These are phyloP conservation scores for Palythoa grandis DNA, from an alignment of 92 coral and sea anemone genomes.

Conservation along the genomic window DNA sequence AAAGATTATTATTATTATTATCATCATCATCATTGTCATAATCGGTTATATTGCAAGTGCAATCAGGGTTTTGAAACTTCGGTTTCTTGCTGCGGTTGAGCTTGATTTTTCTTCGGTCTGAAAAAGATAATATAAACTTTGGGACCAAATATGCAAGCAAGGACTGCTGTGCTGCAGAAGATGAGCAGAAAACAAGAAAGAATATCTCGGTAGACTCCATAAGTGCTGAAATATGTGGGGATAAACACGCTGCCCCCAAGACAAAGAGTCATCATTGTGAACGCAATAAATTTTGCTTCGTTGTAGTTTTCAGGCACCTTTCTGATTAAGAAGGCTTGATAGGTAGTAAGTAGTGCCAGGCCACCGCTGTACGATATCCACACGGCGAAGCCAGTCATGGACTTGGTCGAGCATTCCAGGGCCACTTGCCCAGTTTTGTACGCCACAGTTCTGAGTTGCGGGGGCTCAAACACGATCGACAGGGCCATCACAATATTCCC, in stretches of 20 bases:
- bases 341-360: constrained; percentile 76
- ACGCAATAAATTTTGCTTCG: constrained; percentile 89
- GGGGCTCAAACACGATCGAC: constrained; percentile 65
- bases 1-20: no score
- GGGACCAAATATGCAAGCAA: constrained; percentile 65
- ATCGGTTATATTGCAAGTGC: neutral
- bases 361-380: constrained; percentile 78
- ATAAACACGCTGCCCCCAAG: constrained; percentile 66
- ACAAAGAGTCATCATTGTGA: constrained; percentile 85
- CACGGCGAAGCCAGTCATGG: constrained; percentile 59
- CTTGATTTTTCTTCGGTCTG: constrained; percentile 68
- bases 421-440: constrained; percentile 50
- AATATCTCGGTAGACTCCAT: constrained; percentile 61
- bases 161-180: constrained; percentile 59
- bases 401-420: constrained; percentile 58
- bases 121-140: constrained; percentile 67
- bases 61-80: constrained; percentile 11
- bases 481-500: constrained; percentile 53
- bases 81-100: constrained; percentile 26
- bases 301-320: constrained; percentile 93
- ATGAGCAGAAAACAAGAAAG: constrained; percentile 62
- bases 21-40: no score
- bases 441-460: constrained; percentile 45
- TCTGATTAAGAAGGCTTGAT: constrained; percentile 88
- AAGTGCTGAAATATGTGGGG: constrained; percentile 70